phyloP scores from a whole-genome alignment of 1,140 invertebrate genomes.

The Drosophila asahinai region DNA sequence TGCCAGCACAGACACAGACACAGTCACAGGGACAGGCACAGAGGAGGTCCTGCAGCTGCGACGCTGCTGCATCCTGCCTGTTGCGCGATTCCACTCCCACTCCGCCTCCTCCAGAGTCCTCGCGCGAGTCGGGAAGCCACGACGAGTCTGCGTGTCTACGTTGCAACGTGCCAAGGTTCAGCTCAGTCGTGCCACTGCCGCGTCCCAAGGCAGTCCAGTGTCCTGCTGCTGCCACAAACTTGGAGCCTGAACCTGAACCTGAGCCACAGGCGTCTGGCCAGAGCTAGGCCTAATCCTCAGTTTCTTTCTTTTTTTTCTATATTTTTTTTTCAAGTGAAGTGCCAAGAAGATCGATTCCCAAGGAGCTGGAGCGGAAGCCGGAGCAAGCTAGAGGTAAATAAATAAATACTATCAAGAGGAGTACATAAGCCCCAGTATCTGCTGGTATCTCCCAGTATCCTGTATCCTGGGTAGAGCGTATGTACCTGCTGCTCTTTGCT shows the following conservation, averaged over 20 bases:
- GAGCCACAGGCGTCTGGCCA: too few relatives aligned
- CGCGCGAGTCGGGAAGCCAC: constrained; percentile 30
- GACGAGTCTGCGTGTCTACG: constrained; percentile 76
- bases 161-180: constrained; percentile 73
- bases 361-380: not conserved
- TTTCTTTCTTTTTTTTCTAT: too few relatives aligned
- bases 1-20: constrained; percentile 8
- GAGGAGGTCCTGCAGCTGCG: constrained; percentile 23
- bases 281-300: too few relatives aligned
- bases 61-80: constrained; percentile 30
- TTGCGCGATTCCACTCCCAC: constrained; percentile 37
- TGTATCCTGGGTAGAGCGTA: too few relatives aligned
- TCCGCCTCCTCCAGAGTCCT: constrained; percentile 7
- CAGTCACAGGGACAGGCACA: constrained; percentile 1
- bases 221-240: constrained; percentile 48
- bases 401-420: not conserved
- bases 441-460: not conserved
- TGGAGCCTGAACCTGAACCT: too few relatives aligned
- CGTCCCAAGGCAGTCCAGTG: constrained; percentile 81
- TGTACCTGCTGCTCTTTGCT: constrained; percentile 41
- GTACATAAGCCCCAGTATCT: constrained; percentile 5
- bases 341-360: too few relatives aligned
- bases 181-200: constrained; percentile 84
- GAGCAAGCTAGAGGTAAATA: constrained; percentile 26
- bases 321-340: too few relatives aligned